phyloP scores from a whole-genome alignment of 2,797 vertebrate genomes.

The Rhabdomys pumilio region DNA sequence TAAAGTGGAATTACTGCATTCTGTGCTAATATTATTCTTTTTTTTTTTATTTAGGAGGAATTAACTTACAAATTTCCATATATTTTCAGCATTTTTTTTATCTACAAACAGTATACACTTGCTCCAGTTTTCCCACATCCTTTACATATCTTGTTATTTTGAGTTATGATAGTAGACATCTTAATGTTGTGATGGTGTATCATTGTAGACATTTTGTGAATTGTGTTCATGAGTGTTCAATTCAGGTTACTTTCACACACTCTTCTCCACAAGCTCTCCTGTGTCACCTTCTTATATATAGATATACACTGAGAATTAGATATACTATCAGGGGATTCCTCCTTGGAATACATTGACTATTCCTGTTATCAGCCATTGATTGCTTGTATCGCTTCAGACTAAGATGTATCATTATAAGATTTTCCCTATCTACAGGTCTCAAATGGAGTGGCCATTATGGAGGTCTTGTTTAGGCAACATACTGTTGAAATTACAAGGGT shows the following conservation, averaged over 20 bases:
- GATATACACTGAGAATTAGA: neutral
- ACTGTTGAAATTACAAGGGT: neutral
- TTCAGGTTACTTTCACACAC: neutral
- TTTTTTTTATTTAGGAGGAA: neutral
- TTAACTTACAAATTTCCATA: neutral
- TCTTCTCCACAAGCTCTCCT: neutral
- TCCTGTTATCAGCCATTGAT: neutral
- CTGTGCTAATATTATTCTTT: neutral
- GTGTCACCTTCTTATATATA: neutral
- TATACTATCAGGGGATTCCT: neutral
- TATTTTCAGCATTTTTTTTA: neutral
- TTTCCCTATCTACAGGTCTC: neutral
- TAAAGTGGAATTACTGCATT: neutral
- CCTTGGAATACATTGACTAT: neutral
- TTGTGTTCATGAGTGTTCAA: neutral
- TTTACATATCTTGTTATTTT: neutral
- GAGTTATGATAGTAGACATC: neutral
- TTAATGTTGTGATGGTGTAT: neutral
- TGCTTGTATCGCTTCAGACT: neutral
- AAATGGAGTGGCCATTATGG: neutral
- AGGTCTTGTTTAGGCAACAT: neutral
- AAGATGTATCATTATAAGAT: neutral
- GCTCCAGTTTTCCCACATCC: neutral
- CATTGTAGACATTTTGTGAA: neutral
- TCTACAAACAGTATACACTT: neutral